These are phyloP conservation scores for Anabacerthia variegaticeps DNA, from an alignment of 2,797 vertebrate genomes.

Conservation along the genomic window DNA sequence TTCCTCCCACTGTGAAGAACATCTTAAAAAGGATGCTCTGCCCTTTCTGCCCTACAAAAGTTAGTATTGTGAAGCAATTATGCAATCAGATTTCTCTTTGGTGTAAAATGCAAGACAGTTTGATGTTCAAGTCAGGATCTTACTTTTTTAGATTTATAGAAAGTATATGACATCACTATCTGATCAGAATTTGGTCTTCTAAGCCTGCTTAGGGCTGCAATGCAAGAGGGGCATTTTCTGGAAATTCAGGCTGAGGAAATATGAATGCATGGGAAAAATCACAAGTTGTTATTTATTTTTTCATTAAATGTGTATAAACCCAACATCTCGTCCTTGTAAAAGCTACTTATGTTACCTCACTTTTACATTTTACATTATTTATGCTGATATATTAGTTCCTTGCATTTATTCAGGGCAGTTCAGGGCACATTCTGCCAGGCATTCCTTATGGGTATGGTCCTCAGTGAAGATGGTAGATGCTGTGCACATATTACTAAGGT, in stretches of 20 bases:
- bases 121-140: neutral
- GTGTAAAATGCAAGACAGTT: neutral
- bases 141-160: neutral
- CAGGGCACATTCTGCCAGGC: neutral
- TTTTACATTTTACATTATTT: neutral
- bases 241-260: neutral
- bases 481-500: neutral
- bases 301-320: neutral
- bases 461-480: neutral
- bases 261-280: fast-evolving
- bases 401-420: neutral
- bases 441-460: neutral
- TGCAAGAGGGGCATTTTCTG: neutral
- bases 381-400: neutral
- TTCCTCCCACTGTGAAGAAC: neutral
- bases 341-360: neutral
- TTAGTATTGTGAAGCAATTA: neutral
- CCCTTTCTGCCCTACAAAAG: neutral
- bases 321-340: neutral
- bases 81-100: neutral
- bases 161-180: neutral
- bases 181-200: neutral
- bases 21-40: neutral
- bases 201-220: neutral
- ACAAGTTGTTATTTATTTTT: neutral